Percentiles rank a stretch among this genome's conserved stretches.
phyloP scores from a whole-genome alignment of 2,888 invertebrate species.

The Eustalomyia histrio region DNA sequence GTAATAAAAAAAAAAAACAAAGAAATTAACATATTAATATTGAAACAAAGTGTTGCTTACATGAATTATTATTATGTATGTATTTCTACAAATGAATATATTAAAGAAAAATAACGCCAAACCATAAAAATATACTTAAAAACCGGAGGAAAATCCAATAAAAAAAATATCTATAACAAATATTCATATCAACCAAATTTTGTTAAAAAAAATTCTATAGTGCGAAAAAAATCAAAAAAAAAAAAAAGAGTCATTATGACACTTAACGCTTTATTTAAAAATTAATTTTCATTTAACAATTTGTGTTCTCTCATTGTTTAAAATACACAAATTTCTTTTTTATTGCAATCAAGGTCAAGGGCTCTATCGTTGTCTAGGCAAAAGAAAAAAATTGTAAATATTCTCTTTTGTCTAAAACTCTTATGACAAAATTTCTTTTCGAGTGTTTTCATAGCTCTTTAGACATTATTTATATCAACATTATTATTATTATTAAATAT shows the following conservation, averaged over 20 bases:
- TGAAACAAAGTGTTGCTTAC: constrained; percentile 6
- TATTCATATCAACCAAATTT: constrained; percentile 5
- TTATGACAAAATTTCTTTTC: constrained; percentile 16
- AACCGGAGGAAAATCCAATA: constrained; percentile 6
- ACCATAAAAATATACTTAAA: constrained; percentile 1
- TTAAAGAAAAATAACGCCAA: constrained; percentile 1
- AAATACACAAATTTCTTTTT: neutral
- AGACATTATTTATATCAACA: constrained; percentile 24
- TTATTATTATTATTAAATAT: constrained; percentile 9
- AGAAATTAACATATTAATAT: neutral
- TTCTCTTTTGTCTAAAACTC: neutral
- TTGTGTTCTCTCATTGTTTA: constrained; percentile 1
- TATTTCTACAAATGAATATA: neutral
- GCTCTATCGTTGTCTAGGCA: constrained; percentile 61
- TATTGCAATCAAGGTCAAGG: constrained; percentile 62
- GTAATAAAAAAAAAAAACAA: neutral
- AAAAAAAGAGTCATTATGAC: neutral
- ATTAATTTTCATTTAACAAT: constrained; percentile 18
- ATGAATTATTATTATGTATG: constrained; percentile 43
- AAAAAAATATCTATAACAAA: neutral
- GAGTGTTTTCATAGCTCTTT: constrained; percentile 20
- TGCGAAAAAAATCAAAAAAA: neutral
- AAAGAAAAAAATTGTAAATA: constrained; percentile 10
- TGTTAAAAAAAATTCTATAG: neutral
- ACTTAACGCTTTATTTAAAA: constrained; percentile 18